These are phyloP conservation scores for Meriones unguiculatus DNA, from an alignment of 2,113 vertebrate genomes.

Conservation along the genomic window DNA sequence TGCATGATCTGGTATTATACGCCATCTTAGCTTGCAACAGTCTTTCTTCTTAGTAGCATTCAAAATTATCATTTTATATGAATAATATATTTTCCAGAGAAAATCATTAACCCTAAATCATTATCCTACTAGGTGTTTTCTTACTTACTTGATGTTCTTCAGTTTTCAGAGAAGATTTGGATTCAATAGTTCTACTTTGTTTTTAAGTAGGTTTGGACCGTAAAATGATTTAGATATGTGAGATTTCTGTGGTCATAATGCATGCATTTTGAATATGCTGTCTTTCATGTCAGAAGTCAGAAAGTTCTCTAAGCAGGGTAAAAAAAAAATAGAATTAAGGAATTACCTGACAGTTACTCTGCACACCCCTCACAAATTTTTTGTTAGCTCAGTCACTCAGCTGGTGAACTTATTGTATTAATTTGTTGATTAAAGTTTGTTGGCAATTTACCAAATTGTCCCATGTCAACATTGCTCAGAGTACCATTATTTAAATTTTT, in stretches of 20 bases:
- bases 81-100: not conserved
- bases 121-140: not conserved
- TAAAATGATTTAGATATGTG: not conserved
- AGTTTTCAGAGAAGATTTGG: not conserved
- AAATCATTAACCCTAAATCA: not conserved
- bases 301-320: not conserved
- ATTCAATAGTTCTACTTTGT: not conserved
- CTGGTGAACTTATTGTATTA: not conserved
- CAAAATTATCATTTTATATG: not conserved
- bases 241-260: not conserved
- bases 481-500: not conserved
- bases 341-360: not conserved
- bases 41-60: not conserved
- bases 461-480: not conserved
- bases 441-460: not conserved
- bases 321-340: slow-evolving; percentile 30
- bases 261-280: not conserved
- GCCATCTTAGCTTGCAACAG: not conserved
- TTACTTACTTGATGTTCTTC: not conserved
- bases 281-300: slow-evolving; percentile 5
- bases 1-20: not conserved
- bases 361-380: not conserved
- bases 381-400: slow-evolving; percentile 1
- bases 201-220: not conserved
- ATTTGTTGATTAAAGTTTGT: not conserved